A percentile compares a stretch with the other conserved stretches of the same genome.
These are phyloP conservation scores for Girardinus metallicus DNA, from an alignment of 2,797 vertebrate species.

Conservation along the genomic window DNA sequence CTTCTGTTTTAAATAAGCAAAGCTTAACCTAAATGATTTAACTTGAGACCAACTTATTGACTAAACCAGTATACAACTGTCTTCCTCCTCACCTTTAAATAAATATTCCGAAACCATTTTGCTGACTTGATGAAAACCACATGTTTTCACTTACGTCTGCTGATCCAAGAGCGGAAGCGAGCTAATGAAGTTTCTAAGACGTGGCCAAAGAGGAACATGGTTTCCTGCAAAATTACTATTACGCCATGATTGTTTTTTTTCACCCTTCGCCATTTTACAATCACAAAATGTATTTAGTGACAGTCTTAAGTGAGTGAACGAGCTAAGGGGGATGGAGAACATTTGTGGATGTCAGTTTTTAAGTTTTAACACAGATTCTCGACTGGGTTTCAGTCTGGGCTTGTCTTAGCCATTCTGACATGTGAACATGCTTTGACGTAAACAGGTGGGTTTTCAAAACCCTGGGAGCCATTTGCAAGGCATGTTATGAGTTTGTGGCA, in stretches of 20 bases:
- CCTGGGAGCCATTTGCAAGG: neutral
- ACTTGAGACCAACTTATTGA: neutral
- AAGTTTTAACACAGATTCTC: neutral
- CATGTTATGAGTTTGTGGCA: neutral
- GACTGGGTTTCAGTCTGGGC: neutral
- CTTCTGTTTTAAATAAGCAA: neutral
- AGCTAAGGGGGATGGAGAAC: neutral
- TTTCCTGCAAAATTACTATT: neutral
- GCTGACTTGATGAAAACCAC: neutral
- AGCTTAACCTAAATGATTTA: neutral
- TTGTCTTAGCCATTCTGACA: neutral
- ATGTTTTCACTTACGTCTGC: neutral
- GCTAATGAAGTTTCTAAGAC: neutral
- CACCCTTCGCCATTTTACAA: neutral
- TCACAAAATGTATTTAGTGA: neutral
- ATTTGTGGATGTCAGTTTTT: neutral
- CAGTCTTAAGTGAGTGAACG: neutral
- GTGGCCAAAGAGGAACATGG: neutral
- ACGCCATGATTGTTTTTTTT: no score
- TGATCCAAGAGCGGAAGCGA: neutral
- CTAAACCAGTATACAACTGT: neutral
- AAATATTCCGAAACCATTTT: neutral
- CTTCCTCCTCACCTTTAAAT: neutral
- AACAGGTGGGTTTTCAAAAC: neutral
- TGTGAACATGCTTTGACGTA: neutral